Evolutionary conservation across 2,888 invertebrate species (phyloP).

Genomic region (Notodonta ziczac): DNA sequence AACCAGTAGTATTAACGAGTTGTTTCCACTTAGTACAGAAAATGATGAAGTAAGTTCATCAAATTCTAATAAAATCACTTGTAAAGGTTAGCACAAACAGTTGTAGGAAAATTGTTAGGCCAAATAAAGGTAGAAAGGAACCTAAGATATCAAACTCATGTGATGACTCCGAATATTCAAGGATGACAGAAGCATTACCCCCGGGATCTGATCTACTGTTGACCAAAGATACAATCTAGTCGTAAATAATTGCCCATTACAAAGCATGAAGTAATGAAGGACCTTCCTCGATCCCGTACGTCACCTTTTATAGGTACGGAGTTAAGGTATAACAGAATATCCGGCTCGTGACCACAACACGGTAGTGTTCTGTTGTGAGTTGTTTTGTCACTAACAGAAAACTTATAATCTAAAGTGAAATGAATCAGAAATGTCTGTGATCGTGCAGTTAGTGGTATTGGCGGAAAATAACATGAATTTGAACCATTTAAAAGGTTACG

Average conservation of each 20-base stretch:
- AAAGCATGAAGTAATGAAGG: background rate
- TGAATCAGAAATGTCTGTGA: slow-evolving; percentile 1
- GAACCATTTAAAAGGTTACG: too few species aligned
- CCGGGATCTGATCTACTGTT: background rate
- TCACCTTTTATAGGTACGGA: background rate
- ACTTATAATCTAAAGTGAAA: slow-evolving; percentile 26
- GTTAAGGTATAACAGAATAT: slow-evolving; percentile 15
- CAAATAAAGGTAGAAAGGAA: too few species aligned
- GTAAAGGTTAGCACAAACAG: too few species aligned
- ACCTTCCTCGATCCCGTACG: background rate
- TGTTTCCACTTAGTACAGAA: too few species aligned
- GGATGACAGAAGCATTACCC: too few species aligned
- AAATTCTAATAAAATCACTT: too few species aligned
- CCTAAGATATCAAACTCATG: too few species aligned
- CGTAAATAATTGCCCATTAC: background rate
- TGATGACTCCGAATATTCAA: too few species aligned
- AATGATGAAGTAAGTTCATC: too few species aligned
- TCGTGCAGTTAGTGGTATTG: background rate
- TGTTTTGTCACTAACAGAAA: slow-evolving; percentile 24
- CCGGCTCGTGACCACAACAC: slow-evolving; percentile 33
- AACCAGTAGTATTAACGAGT: background rate
- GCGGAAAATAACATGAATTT: too few species aligned
- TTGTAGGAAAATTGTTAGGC: too few species aligned
- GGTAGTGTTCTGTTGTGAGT: slow-evolving; percentile 28
- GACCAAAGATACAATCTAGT: background rate